Evolutionary conservation across 1,140 invertebrate species (phyloP).

Genomic region (Subanguina moxae): DNA sequence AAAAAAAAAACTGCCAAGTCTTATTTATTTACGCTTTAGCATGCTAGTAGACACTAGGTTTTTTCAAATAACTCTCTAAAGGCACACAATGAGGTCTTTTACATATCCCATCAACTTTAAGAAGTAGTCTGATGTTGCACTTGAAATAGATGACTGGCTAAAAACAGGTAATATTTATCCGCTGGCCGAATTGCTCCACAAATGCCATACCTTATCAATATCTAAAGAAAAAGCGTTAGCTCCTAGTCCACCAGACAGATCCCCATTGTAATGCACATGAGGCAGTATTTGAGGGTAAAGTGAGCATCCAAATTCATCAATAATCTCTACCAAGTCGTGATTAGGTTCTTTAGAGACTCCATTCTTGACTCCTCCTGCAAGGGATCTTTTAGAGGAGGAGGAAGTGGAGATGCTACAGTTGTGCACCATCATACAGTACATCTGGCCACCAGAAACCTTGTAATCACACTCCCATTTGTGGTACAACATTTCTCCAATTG

Average conservation of each 20-base stretch:
- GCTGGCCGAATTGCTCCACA: not conserved
- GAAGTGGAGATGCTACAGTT: constrained; percentile 48
- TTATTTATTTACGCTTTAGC: too few relatives aligned
- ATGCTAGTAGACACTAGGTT: too few relatives aligned
- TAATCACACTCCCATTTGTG: constrained; percentile 45
- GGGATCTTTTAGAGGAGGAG: not conserved
- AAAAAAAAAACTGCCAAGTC: too few relatives aligned
- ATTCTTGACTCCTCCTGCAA: not conserved
- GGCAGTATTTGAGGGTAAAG: constrained; percentile 42
- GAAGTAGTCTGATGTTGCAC: constrained; percentile 45
- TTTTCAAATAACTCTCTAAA: too few relatives aligned
- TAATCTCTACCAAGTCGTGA: constrained; percentile 36
- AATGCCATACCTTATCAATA: constrained; percentile 40
- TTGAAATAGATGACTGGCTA: constrained; percentile 49
- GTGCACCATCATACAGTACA: constrained; percentile 53
- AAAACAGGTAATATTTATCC: constrained; percentile 14
- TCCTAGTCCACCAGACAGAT: constrained; percentile 37
- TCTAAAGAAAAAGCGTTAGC: constrained; percentile 49
- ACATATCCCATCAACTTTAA: constrained; percentile 49
- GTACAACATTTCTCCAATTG: constrained; percentile 46
- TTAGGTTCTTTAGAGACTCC: not conserved
- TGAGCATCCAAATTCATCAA: constrained; percentile 52
- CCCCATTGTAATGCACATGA: constrained; percentile 37
- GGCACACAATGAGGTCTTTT: constrained; percentile 37
- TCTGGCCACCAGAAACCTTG: not conserved